These are phyloP conservation scores for Leguminivora glycinivorella DNA, from an alignment of 1,140 invertebrate genomes.

Conservation along the genomic window DNA sequence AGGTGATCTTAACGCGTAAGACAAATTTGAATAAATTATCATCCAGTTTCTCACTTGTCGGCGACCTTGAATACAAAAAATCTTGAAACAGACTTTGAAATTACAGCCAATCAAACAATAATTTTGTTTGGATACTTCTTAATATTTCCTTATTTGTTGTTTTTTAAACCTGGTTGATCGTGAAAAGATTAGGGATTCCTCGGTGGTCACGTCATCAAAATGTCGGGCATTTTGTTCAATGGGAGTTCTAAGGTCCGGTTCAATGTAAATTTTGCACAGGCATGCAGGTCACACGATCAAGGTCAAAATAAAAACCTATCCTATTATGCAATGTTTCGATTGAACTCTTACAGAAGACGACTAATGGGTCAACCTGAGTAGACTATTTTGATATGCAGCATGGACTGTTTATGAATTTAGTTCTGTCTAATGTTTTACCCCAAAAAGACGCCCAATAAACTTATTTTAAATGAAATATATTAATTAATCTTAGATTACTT, in stretches of 20 bases:
- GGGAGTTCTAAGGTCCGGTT: background rate
- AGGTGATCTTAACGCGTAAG: constrained; percentile 22
- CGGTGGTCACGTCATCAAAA: background rate
- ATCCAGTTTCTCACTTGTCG: constrained; percentile 5
- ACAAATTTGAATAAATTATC: constrained; percentile 24
- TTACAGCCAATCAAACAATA: background rate
- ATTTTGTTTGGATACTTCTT: background rate
- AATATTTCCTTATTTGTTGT: background rate
- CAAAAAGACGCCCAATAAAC: no score
- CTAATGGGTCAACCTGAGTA: no score
- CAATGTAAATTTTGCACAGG: no score
- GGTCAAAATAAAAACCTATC: no score
- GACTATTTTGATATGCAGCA: no score
- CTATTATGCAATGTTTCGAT: no score
- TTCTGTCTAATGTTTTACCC: no score
- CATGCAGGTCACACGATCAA: no score
- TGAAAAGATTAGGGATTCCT: background rate
- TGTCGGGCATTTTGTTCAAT: background rate
- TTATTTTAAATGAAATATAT: no score
- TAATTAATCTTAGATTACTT: no score
- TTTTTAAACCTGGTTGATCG: background rate
- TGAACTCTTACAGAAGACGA: no score
- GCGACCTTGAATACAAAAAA: background rate
- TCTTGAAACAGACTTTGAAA: background rate
- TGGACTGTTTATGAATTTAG: no score